Conservation (phyloP, 2,888 invertebrate genomes). For the Halictus quadricinctus region DNA sequence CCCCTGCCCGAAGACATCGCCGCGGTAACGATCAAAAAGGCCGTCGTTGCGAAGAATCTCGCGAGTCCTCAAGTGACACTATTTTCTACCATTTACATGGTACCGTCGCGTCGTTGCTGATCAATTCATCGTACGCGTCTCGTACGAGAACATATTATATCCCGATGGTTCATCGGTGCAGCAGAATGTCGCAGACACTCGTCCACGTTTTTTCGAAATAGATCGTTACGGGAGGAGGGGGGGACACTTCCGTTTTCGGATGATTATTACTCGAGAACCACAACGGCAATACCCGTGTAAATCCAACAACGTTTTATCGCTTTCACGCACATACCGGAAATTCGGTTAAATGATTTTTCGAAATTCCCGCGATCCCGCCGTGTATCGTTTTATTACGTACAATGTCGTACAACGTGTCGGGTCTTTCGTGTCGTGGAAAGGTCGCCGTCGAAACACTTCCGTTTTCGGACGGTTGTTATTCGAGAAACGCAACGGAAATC, state of each 20-base stretch:
- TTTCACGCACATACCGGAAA: conserved; percentile 30
- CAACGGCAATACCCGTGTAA: not conserved
- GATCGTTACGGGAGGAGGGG: not conserved
- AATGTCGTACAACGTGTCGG: conserved; percentile 21
- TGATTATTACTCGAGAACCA: conserved; percentile 27
- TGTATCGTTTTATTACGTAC: conserved; percentile 14
- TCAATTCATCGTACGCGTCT: conserved; percentile 38
- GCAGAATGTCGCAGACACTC: conserved; percentile 27
- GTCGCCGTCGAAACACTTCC: conserved; percentile 46
- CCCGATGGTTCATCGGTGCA: conserved; percentile 40
- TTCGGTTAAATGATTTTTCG: not conserved
- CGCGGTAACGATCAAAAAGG: conserved; percentile 66
- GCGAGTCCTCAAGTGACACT: conserved; percentile 45
- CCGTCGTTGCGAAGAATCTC: conserved; percentile 70
- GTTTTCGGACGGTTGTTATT: not conserved
- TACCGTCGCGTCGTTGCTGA: conserved; percentile 35
- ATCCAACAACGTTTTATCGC: not conserved
- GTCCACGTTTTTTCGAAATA: conserved; percentile 45
- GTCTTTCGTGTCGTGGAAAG: conserved; percentile 35
- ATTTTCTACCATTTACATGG: conserved; percentile 59
- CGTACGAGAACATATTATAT: conserved; percentile 18
- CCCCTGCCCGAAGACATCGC: conserved; percentile 77
- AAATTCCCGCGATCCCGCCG: not conserved
- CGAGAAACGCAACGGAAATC: not conserved
- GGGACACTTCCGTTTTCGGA: conserved; percentile 24